phyloP scores from a whole-genome alignment of 2,113 vertebrate species.

The Pangasianodon gigas region DNA sequence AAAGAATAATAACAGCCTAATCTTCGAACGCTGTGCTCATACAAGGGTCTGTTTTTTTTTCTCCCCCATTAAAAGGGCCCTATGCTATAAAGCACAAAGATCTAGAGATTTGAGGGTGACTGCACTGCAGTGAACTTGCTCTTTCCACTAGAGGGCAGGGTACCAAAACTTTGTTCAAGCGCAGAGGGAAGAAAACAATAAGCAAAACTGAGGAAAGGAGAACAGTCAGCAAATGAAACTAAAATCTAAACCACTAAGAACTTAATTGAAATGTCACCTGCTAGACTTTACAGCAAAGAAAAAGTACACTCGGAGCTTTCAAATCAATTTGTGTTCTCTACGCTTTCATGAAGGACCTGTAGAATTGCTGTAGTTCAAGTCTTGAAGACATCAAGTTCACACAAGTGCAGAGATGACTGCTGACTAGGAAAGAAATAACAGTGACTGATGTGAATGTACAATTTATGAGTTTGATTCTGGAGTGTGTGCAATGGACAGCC shows the following conservation, averaged over 20 bases:
- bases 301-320: neutral
- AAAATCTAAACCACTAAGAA: neutral
- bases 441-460: neutral
- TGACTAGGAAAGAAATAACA: neutral
- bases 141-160: conserved; percentile 31
- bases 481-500: neutral
- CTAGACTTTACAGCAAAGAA: neutral
- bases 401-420: neutral
- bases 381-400: neutral
- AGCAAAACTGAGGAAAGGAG: neutral
- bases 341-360: neutral
- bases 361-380: neutral
- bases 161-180: neutral
- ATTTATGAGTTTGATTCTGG: neutral
- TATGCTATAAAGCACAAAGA: neutral
- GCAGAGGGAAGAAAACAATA: no score
- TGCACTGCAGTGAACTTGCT: neutral
- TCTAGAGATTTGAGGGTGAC: neutral
- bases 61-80: neutral
- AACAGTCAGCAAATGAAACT: neutral
- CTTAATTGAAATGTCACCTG: neutral
- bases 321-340: neutral
- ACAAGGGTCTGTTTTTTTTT: neutral
- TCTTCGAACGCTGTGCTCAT: neutral
- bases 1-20: neutral